phyloP scores from a whole-genome alignment of 2,113 vertebrate species.

The Chrysochloris asiatica region DNA sequence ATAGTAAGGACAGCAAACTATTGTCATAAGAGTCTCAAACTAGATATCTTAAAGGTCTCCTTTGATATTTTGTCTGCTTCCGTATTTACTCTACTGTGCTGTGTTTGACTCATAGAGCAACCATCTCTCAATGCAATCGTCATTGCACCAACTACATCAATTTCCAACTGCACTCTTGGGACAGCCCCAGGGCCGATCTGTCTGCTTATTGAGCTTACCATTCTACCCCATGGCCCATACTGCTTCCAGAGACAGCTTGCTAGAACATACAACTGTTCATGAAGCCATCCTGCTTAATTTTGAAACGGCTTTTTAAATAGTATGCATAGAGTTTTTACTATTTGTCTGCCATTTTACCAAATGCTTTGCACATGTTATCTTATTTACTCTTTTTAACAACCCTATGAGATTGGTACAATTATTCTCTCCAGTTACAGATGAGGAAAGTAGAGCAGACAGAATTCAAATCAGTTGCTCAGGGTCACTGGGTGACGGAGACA shows the following conservation, averaged over 20 bases:
- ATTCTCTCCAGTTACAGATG: background rate
- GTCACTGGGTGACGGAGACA: background rate
- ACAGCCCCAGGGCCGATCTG: background rate
- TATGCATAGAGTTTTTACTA: background rate
- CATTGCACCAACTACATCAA: background rate
- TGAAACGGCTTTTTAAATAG: background rate
- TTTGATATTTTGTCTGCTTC: background rate
- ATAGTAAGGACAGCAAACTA: background rate
- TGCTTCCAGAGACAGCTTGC: background rate
- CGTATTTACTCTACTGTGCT: background rate
- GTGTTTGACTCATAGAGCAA: background rate
- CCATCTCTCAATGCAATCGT: background rate
- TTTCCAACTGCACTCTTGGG: background rate
- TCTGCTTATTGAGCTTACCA: background rate
- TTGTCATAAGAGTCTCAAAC: background rate
- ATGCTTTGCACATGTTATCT: background rate
- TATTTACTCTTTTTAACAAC: background rate
- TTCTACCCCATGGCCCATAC: background rate
- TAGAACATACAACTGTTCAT: background rate
- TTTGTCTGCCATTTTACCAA: background rate
- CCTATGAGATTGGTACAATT: background rate
- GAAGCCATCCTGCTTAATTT: background rate
- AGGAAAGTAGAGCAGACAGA: background rate
- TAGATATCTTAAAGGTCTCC: background rate
- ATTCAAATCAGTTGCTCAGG: background rate